Percentiles rank a stretch among this genome's conserved stretches.
phyloP scores from a whole-genome alignment of 2,797 vertebrate genomes.

The Phoeniculus purpureus region DNA sequence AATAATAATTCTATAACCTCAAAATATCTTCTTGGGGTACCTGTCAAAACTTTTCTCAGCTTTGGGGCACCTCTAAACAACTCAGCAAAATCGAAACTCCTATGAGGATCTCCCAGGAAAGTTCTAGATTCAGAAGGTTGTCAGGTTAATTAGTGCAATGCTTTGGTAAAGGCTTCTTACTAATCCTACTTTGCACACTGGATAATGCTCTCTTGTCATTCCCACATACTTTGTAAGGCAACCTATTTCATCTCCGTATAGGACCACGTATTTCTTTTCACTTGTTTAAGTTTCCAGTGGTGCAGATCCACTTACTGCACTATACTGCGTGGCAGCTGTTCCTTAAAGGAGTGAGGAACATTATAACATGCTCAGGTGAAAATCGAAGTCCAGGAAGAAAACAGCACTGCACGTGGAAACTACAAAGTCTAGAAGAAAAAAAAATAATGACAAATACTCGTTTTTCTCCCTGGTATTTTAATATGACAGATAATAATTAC shows the following conservation, averaged over 20 bases:
- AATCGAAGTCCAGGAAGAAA: not conserved
- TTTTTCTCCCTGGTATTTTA: constrained; percentile 9
- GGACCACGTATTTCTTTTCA: not conserved
- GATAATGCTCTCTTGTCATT: not conserved
- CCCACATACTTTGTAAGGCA: not conserved
- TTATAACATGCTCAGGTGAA: not conserved
- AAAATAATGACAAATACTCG: not conserved
- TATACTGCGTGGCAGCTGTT: not conserved
- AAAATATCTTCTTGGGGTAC: not conserved
- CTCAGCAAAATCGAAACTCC: fast-evolving
- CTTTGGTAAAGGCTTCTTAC: not conserved
- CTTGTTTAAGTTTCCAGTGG: not conserved
- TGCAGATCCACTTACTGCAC: not conserved
- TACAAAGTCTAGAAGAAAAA: not conserved
- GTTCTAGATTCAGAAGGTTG: not conserved
- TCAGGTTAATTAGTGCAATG: not conserved
- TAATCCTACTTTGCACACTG: not conserved
- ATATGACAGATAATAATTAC: not conserved
- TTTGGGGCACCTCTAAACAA: not conserved
- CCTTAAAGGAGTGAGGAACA: not conserved
- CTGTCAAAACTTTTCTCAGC: not conserved
- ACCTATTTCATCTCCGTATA: not conserved
- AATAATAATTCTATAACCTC: not conserved
- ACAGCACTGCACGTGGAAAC: not conserved
- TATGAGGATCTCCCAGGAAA: not conserved